These are phyloP conservation scores for Mellilla xanthometata DNA, from an alignment of 2,888 invertebrate species.

Conservation along the genomic window DNA sequence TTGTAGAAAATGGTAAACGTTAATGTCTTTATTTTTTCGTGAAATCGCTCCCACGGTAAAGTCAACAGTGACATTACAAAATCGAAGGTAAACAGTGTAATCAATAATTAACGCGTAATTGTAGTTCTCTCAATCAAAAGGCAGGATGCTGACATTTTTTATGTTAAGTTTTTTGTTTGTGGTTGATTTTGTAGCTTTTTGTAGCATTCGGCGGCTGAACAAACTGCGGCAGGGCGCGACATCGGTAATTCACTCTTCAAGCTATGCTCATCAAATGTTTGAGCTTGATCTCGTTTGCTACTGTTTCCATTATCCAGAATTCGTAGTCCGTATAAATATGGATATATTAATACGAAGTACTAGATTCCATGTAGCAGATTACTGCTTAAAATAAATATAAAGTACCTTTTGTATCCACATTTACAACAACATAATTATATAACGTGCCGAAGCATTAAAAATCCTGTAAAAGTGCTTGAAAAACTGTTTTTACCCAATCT, in stretches of 20 bases:
- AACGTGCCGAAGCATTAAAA: no score
- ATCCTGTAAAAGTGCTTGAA: no score
- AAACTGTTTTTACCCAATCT: no score
- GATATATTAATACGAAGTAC: no score
- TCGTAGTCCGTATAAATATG: no score
- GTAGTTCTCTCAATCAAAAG: constrained; percentile 57
- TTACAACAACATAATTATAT: no score
- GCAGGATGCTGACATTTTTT: constrained; percentile 66
- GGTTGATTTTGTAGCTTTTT: constrained; percentile 35
- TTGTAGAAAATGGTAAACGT: no score
- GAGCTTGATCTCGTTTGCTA: constrained; percentile 28
- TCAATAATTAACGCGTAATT: constrained; percentile 74
- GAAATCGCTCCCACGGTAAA: constrained; percentile 41
- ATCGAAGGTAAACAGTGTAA: constrained; percentile 68
- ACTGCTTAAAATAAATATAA: no score
- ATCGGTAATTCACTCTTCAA: constrained; percentile 76
- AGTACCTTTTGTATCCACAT: no score
- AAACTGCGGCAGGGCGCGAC: constrained; percentile 71
- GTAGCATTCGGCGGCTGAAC: constrained; percentile 65
- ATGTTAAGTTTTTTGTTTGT: constrained; percentile 8
- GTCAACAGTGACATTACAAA: constrained; percentile 63
- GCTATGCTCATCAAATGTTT: constrained; percentile 56
- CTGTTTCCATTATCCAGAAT: constrained; percentile 52
- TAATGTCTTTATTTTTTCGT: constrained; percentile 2
- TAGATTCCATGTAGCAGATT: no score